Percentiles rank a stretch among this genome's conserved stretches.
Conservation (phyloP, 2,113 vertebrate genomes). For the Anguilla japonica region DNA sequence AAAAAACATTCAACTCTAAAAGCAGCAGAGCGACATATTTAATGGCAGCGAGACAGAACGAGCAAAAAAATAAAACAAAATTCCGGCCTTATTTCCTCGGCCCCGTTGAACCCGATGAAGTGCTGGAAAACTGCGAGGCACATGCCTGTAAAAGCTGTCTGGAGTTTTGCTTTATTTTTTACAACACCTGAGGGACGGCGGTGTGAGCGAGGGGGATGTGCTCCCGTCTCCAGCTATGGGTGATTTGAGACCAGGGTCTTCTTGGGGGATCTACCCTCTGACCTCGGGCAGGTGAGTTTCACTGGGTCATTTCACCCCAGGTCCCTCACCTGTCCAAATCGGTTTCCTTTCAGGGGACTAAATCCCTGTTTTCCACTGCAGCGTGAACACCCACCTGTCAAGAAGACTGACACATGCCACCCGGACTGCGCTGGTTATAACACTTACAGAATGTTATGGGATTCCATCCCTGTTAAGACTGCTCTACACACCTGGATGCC, state of each 20-base stretch:
- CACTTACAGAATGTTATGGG: too few relatives aligned
- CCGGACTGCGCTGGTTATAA: not conserved
- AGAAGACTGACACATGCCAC: not conserved
- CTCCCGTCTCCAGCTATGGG: not conserved
- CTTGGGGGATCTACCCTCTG: not conserved
- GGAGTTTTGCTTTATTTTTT: slow-evolving; percentile 43
- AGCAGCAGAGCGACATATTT: not conserved
- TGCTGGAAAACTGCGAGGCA: slow-evolving; percentile 25
- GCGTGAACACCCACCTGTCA: not conserved
- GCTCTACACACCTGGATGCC: not conserved
- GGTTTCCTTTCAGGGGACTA: not conserved
- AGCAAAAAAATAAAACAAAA: not conserved
- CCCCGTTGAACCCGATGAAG: slow-evolving; percentile 35
- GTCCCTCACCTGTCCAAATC: not conserved
- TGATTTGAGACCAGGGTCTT: not conserved
- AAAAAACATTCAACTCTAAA: not conserved
- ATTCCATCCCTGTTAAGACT: not conserved
- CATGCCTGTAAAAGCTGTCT: slow-evolving; percentile 48
- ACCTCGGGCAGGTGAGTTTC: not conserved
- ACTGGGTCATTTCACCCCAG: not conserved
- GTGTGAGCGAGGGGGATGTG: not conserved
- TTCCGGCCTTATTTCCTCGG: not conserved
- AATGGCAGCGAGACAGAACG: not conserved
- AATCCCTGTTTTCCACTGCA: not conserved
- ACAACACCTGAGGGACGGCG: slow-evolving; percentile 51